Base-by-base conservation (phyloP, 2,888 invertebrate species). In the Drosophila silvestris region DNA sequence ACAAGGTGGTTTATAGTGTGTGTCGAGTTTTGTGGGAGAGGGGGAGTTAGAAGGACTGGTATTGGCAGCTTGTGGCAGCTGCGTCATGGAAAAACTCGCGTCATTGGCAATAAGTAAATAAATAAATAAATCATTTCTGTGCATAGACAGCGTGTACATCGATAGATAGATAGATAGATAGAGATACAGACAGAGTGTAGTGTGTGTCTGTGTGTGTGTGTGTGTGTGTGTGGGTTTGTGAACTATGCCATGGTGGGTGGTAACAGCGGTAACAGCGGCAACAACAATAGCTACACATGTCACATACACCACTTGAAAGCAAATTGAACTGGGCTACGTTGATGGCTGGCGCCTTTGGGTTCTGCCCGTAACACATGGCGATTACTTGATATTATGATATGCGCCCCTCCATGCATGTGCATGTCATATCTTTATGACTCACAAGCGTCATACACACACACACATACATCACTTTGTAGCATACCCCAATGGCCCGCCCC, bases 111-210 rank as follows among this genome's bases (percentile, higher is more conserved):
- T 87, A 82, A 82, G 83, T 85, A 87, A 86, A 86, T 87, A 86
- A 86, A 86, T 86, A 86, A 86, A 86, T 86, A 86, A 86, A 86
- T 86, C 85, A 86, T 87, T 84, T 85, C 74, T 81, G 79, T 81
- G 75, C 79, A 79, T 70, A 79, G 81, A 70, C 78, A 74, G 70
- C 73, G 81, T 71, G 70, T 58, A 72, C 67, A 82, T 79, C 66
- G 74, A 79, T 78, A 63, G 65, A 81, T 74, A 75, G 32, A 70
- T 41, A n/a, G 41, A 28, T 75, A 67, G 62, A 82, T 74, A 74
- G 22, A 70, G 37, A 61, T 73, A 65, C 53, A 68, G 59, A 65
- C 54, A 39, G 28, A 35, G 41, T 53, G 53, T 53, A 16, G 32
- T 32, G 19, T 19, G 22, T 16, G 33, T 33, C 32, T 51, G 44